These are phyloP conservation scores for Platygyra sinensis DNA, from an alignment of 64 coral and sea anemone genomes.

Conservation along the genomic window DNA sequence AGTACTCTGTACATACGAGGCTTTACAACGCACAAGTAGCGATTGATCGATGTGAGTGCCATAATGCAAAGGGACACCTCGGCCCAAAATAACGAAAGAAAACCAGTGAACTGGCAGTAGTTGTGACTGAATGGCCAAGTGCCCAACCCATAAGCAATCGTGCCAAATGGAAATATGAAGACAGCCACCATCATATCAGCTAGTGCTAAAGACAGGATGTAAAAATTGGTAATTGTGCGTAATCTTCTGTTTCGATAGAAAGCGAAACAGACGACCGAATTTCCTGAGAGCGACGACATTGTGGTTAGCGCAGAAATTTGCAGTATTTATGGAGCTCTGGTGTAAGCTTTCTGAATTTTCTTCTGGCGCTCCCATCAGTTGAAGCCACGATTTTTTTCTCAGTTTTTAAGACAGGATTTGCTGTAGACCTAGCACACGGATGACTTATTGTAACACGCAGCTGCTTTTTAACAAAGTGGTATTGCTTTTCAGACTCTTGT, in stretches of 20 bases:
- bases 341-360: too few species aligned
- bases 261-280: slow-evolving; percentile 10
- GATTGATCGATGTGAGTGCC: slow-evolving; percentile 22
- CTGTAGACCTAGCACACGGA: too few species aligned
- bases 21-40: slow-evolving; percentile 32
- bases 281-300: slow-evolving; percentile 2
- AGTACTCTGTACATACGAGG: slow-evolving; percentile 1
- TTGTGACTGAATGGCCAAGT: slow-evolving; percentile 9
- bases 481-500: too few species aligned
- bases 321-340: too few species aligned
- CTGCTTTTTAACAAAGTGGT: too few species aligned
- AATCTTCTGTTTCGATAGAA: slow-evolving; percentile 21
- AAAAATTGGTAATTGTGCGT: slow-evolving; percentile 39
- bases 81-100: not conserved
- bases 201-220: slow-evolving; percentile 9
- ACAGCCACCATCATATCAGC: slow-evolving; percentile 27
- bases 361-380: too few species aligned
- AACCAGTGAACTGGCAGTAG: slow-evolving; percentile 43
- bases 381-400: too few species aligned
- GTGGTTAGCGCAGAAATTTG: too few species aligned
- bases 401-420: too few species aligned
- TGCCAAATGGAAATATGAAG: slow-evolving; percentile 19
- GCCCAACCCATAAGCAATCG: not conserved
- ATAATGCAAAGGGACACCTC: not conserved
- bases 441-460: too few species aligned